A percentile compares a stretch with the other conserved stretches of the same genome.
These are phyloP conservation scores for Falcunculus frontatus DNA, from an alignment of 2,113 vertebrate species.

Conservation along the genomic window DNA sequence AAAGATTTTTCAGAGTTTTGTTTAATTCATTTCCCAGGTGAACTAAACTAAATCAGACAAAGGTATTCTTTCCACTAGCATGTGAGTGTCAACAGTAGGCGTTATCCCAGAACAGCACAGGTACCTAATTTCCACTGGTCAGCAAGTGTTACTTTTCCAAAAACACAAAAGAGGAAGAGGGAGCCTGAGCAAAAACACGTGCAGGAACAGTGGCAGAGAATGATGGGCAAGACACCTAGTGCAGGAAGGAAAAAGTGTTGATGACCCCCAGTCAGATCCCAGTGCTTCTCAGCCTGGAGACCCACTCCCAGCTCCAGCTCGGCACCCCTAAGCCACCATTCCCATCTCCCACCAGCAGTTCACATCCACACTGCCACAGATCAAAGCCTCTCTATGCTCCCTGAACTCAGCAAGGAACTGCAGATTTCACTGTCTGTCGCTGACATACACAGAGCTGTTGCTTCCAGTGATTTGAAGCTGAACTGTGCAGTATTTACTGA, in stretches of 20 bases:
- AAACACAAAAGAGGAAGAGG: background rate
- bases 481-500: background rate
- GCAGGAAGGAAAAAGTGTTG: background rate
- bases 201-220: background rate
- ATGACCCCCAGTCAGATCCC: background rate
- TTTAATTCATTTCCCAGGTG: slow-evolving; percentile 42
- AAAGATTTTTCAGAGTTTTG: slow-evolving; percentile 20
- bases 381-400: background rate
- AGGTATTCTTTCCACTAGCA: background rate
- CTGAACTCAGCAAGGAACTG: background rate
- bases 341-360: background rate
- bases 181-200: background rate
- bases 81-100: background rate
- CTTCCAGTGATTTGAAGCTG: background rate
- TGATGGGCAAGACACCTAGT: background rate
- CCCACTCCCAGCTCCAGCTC: background rate
- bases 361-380: background rate
- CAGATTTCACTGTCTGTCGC: background rate
- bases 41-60: slow-evolving; percentile 29
- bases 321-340: background rate
- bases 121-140: background rate
- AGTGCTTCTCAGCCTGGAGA: background rate
- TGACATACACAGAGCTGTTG: background rate
- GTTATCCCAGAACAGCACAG: background rate
- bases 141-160: background rate